Evolutionary conservation across 1,140 invertebrate species (phyloP).

Genomic region (Aphelenchoides besseyi): DNA sequence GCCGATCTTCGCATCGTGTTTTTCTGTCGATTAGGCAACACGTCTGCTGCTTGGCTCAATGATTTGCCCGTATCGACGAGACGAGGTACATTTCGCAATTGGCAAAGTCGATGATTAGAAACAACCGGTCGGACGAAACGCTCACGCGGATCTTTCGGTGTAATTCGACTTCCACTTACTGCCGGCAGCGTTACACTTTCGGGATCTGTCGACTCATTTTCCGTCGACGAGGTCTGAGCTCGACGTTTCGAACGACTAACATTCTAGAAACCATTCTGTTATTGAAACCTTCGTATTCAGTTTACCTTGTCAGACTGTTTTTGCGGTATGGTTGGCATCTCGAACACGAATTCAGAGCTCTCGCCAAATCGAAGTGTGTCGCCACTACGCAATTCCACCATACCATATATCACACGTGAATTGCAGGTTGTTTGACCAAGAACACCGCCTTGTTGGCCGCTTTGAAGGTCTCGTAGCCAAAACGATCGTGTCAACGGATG

Average conservation of each 20-base stretch:
- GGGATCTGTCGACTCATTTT: background rate
- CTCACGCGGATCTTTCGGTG: background rate
- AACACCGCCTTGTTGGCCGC: slow-evolving; percentile 7
- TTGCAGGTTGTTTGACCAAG: slow-evolving; percentile 16
- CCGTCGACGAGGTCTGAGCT: background rate
- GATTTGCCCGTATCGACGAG: slow-evolving; percentile 16
- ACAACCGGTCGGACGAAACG: background rate
- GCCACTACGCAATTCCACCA: slow-evolving; percentile 25
- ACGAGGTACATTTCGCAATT: slow-evolving; percentile 13
- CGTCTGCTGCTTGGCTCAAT: slow-evolving; percentile 2
- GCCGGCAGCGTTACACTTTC: slow-evolving; percentile 20
- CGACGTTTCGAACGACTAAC: background rate
- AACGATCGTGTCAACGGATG: slow-evolving; percentile 35
- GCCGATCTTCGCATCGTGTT: background rate
- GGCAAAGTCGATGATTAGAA: slow-evolving; percentile 8
- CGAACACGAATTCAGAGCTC: slow-evolving; percentile 27
- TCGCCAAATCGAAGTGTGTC: slow-evolving; percentile 36
- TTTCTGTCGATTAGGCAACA: background rate
- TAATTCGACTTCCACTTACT: slow-evolving; percentile 11
- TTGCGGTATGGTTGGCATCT: slow-evolving; percentile 27
- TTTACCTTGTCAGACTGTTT: background rate
- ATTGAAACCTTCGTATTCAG: background rate
- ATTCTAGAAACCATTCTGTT: background rate
- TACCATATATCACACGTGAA: slow-evolving; percentile 14
- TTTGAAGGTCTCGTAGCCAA: slow-evolving; percentile 37